Conservation (phyloP, 2,888 invertebrate species). For the Drosophila bunnanda region DNA sequence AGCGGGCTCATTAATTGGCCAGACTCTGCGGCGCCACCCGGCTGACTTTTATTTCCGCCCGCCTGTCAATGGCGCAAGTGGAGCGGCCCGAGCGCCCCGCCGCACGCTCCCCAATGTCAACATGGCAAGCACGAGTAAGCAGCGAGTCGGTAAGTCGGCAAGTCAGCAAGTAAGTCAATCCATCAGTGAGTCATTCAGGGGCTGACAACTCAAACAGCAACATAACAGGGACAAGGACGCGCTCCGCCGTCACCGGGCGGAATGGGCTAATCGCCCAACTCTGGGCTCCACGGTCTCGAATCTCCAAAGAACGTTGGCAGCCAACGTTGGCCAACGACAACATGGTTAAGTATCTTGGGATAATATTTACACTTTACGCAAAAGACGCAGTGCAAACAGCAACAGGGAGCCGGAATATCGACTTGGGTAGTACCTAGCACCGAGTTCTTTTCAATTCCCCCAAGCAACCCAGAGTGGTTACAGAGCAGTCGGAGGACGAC, state of each 20-base stretch:
- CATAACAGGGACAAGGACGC: conserved; percentile 51
- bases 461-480: not conserved
- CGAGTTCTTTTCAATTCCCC: not conserved
- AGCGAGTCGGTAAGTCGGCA: conserved; percentile 30
- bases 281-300: not conserved
- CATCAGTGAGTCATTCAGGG: conserved; percentile 74
- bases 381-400: conserved; percentile 68
- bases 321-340: conserved; percentile 57
- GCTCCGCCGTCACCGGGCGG: not conserved
- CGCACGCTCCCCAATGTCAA: conserved; percentile 49
- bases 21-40: conserved; percentile 31
- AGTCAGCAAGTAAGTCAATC: conserved; percentile 60
- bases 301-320: not conserved
- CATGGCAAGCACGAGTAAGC: conserved; percentile 36
- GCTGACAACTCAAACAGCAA: conserved; percentile 74
- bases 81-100: not conserved
- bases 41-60: conserved; percentile 62
- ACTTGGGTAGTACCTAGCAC: conserved; percentile 2
- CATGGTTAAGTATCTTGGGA: conserved; percentile 77
- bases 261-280: conserved; percentile 63
- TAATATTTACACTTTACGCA: conserved; percentile 78
- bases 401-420: conserved; percentile 16
- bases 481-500: not conserved
- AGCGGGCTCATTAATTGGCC: conserved; percentile 71
- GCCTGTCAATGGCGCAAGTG: conserved; percentile 49